Conservation (phyloP, 53 echinoderm and acorn worm genomes). For the Pentamera pediparva region DNA sequence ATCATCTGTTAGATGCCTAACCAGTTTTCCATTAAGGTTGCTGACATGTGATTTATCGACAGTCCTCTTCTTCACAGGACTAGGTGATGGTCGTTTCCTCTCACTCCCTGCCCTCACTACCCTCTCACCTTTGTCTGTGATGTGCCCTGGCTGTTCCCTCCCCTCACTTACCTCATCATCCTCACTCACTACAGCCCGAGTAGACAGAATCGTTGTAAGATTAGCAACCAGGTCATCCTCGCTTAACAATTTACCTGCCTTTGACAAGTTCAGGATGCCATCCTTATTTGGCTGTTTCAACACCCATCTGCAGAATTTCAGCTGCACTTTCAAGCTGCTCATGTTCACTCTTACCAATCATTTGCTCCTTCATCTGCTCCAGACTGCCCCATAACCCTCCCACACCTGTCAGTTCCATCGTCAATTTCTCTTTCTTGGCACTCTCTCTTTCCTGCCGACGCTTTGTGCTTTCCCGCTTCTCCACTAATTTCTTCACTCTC, state of each 20-base stretch:
- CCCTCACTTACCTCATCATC: no score
- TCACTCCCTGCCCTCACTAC: no score
- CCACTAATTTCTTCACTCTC: neutral
- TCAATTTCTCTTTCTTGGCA: neutral
- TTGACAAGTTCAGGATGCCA: slow-evolving; percentile 36
- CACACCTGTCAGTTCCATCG: slow-evolving; percentile 3
- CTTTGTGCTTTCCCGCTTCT: neutral
- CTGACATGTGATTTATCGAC: no score
- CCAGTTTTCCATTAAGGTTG: neutral
- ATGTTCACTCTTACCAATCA: slow-evolving; percentile 14
- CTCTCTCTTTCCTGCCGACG: slow-evolving; percentile 15
- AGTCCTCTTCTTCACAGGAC: no score
- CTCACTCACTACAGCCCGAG: no score
- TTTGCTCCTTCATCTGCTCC: slow-evolving; percentile 17
- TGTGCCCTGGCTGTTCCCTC: no score
- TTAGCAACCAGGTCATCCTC: neutral
- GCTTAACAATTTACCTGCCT: slow-evolving; percentile 23
- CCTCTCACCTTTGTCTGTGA: no score
- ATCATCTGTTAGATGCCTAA: neutral
- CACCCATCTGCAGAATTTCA: slow-evolving; percentile 25
- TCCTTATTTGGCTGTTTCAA: slow-evolving; percentile 18
- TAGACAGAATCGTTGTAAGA: no score
- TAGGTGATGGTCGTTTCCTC: no score
- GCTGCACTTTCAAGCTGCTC: slow-evolving; percentile 26
- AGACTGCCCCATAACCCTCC: slow-evolving; percentile 36